Conservation (phyloP, 2,888 invertebrate genomes). For the Chloromyia formosa region DNA sequence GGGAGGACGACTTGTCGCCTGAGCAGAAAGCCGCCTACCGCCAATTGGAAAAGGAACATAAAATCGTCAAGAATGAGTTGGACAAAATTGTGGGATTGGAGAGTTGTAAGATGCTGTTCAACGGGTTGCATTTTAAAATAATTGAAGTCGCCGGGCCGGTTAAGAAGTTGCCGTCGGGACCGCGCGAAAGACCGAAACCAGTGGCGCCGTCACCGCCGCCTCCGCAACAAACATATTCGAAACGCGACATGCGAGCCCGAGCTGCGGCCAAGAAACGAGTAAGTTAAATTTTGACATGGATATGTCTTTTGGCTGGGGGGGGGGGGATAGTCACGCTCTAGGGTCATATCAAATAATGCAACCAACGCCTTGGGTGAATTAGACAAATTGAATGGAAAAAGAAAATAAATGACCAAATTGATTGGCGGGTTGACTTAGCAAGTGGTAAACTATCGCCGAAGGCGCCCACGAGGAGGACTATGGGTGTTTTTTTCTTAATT, state of each 20-base stretch:
- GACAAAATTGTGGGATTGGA: slow-evolving; percentile 59
- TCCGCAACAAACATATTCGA: too few relatives aligned
- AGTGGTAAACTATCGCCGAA: too few relatives aligned
- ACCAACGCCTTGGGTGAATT: too few relatives aligned
- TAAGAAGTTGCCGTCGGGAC: slow-evolving; percentile 5
- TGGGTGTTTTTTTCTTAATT: too few relatives aligned
- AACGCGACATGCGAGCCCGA: not conserved
- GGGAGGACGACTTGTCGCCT: slow-evolving; percentile 75
- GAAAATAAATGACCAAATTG: too few relatives aligned
- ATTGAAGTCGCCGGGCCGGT: slow-evolving; percentile 21
- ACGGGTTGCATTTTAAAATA: slow-evolving; percentile 25
- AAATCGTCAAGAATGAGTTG: slow-evolving; percentile 70
- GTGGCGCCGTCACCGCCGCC: not conserved
- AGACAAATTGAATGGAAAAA: too few relatives aligned
- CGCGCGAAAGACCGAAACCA: not conserved
- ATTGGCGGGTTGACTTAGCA: too few relatives aligned
- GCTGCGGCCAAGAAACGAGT: not conserved
- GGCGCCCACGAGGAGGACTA: too few relatives aligned
- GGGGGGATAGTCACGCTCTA: too few relatives aligned
- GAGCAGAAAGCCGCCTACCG: slow-evolving; percentile 72
- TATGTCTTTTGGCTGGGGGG: too few relatives aligned
- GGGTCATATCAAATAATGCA: too few relatives aligned
- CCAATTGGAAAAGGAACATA: slow-evolving; percentile 73
- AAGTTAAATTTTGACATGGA: too few relatives aligned
- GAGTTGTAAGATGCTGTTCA: slow-evolving; percentile 19